A percentile compares a stretch with the other conserved stretches of the same genome.
These are phyloP conservation scores for Myrmophylax atrothorax DNA, from an alignment of 2,113 vertebrate species.

Conservation along the genomic window DNA sequence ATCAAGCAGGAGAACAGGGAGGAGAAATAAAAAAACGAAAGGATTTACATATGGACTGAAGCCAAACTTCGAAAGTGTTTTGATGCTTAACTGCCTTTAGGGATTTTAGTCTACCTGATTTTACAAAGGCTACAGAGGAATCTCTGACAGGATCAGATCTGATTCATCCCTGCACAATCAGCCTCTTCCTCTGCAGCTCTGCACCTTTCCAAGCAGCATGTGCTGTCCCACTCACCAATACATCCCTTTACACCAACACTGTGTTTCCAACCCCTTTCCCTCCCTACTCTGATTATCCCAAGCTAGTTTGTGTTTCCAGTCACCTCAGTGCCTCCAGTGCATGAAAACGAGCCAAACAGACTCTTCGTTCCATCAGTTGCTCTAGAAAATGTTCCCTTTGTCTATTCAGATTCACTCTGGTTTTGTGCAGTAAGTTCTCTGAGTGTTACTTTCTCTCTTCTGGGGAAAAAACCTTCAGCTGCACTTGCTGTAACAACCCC, in stretches of 20 bases:
- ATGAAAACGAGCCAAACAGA: neutral
- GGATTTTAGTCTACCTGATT: neutral
- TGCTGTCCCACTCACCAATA: rapidly evolving
- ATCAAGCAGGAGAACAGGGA: neutral
- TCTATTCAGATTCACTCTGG: neutral
- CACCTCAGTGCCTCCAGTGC: neutral
- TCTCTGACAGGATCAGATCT: neutral
- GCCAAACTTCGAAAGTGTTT: neutral
- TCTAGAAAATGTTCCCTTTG: neutral
- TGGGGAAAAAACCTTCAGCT: neutral
- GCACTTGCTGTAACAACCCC: neutral
- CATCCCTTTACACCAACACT: rapidly evolving
- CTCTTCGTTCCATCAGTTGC: neutral
- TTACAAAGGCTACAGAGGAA: neutral
- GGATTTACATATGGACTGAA: neutral
- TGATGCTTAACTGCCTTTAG: neutral
- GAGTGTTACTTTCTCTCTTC: neutral
- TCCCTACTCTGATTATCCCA: neutral
- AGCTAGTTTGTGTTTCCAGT: neutral
- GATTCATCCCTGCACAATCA: neutral
- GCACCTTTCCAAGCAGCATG: neutral
- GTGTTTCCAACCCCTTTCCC: neutral
- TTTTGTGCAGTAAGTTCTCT: neutral
- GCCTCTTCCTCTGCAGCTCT: neutral
- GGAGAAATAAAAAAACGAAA: neutral